Evolutionary conservation across 2,113 vertebrate species (phyloP).

Genomic region (Oriolus oriolus): DNA sequence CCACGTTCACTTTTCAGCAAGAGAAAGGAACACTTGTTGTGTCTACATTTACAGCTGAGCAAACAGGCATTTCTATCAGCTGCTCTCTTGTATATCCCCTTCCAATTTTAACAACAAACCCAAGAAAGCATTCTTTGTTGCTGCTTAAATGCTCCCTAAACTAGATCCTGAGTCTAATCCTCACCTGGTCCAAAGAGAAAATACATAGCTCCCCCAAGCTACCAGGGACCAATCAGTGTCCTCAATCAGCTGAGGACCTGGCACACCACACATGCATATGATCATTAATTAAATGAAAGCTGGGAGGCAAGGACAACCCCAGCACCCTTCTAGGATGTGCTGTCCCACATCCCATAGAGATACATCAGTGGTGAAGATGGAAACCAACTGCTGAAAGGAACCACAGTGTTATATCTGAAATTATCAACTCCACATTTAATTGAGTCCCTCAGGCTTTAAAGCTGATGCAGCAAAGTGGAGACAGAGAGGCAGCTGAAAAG

Average conservation of each 20-base stretch:
- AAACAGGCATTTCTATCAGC: neutral
- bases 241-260: neutral
- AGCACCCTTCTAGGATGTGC: neutral
- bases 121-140: neutral
- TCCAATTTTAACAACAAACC: neutral
- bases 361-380: neutral
- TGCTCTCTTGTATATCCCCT: neutral
- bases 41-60: neutral
- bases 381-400: neutral
- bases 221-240: neutral
- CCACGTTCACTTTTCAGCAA: neutral
- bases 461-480: neutral
- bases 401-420: neutral
- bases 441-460: neutral
- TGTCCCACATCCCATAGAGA: neutral
- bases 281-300: neutral
- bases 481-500: neutral
- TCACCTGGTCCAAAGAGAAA: neutral
- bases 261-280: neutral
- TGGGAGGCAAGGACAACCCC: neutral
- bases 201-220: neutral
- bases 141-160: neutral
- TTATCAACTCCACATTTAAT: neutral
- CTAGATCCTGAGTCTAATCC: neutral
- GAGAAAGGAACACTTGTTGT: neutral